phyloP scores from a whole-genome alignment of 2,888 invertebrate genomes.

The Chaitophorus viminalis region DNA sequence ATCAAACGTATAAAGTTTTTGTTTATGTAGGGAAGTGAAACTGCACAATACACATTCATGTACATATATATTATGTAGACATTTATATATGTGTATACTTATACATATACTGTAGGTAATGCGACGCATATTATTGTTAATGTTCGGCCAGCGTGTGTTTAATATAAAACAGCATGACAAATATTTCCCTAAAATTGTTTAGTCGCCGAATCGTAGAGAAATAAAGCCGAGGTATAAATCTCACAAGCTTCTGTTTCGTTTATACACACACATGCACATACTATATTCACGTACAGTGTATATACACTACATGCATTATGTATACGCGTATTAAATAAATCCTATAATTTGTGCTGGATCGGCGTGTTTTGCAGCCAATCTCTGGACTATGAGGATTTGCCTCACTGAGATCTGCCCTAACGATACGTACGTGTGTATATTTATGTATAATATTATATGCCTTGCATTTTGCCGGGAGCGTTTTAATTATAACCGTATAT shows the following conservation, averaged over 20 bases:
- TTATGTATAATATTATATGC: not conserved
- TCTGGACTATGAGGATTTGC: not conserved
- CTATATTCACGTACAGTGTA: not conserved
- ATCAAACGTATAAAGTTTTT: not conserved
- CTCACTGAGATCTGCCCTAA: not conserved
- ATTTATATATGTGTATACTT: not conserved
- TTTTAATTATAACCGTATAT: too few species aligned
- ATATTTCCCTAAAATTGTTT: not conserved
- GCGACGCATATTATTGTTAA: not conserved
- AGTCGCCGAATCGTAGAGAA: not conserved
- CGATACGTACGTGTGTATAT: not conserved
- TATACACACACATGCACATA: too few species aligned
- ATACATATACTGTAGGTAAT: not conserved
- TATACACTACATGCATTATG: too few species aligned
- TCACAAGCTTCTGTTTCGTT: not conserved
- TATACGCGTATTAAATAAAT: not conserved
- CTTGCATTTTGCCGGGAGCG: too few species aligned
- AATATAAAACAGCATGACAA: not conserved
- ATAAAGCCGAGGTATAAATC: not conserved
- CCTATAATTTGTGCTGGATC: slow-evolving; percentile 13
- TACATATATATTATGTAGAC: not conserved
- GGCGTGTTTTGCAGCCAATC: not conserved
- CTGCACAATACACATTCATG: not conserved
- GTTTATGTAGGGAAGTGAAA: not conserved
- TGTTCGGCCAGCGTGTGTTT: not conserved